phyloP scores from a whole-genome alignment of 2,888 invertebrate genomes.

The Ormyrus nitidulus region DNA sequence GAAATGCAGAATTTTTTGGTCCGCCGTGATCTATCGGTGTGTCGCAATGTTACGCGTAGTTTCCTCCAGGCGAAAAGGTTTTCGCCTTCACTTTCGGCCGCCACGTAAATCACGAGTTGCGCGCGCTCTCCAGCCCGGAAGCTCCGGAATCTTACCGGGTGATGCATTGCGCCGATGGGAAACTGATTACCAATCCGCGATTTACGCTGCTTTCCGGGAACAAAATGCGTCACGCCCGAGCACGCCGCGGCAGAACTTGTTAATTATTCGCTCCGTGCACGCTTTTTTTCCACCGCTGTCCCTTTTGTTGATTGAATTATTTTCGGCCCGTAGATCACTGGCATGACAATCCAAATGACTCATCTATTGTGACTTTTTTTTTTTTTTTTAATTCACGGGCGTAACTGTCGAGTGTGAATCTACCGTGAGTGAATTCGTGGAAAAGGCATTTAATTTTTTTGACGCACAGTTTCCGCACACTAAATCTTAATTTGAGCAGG shows the following conservation, averaged over 20 bases:
- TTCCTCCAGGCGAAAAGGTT: constrained; percentile 14
- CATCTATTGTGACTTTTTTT: not conserved
- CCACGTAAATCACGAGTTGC: constrained; percentile 40
- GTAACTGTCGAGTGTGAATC: not conserved
- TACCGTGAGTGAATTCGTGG: too few relatives aligned
- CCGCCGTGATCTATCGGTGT: not conserved
- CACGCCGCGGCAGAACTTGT: constrained; percentile 8
- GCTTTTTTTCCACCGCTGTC: not conserved
- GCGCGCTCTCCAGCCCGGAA: constrained; percentile 52
- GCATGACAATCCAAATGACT: constrained; percentile 2
- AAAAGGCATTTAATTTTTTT: too few relatives aligned
- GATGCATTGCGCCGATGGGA: constrained; percentile 52
- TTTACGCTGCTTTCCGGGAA: constrained; percentile 47
- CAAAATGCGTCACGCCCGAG: constrained; percentile 28
- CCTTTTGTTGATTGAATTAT: constrained; percentile 29
- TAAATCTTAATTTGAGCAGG: too few relatives aligned
- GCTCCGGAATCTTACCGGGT: constrained; percentile 56
- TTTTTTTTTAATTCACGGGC: constrained; percentile 15
- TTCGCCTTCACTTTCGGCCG: constrained; percentile 35
- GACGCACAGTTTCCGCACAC: too few relatives aligned
- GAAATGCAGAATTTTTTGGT: too few relatives aligned
- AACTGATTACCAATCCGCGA: constrained; percentile 47
- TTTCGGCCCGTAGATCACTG: constrained; percentile 33
- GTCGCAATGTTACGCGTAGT: not conserved
- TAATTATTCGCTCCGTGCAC: constrained; percentile 35